Conservation (phyloP, 1,140 invertebrate genomes). For the Goniozus legneri region DNA sequence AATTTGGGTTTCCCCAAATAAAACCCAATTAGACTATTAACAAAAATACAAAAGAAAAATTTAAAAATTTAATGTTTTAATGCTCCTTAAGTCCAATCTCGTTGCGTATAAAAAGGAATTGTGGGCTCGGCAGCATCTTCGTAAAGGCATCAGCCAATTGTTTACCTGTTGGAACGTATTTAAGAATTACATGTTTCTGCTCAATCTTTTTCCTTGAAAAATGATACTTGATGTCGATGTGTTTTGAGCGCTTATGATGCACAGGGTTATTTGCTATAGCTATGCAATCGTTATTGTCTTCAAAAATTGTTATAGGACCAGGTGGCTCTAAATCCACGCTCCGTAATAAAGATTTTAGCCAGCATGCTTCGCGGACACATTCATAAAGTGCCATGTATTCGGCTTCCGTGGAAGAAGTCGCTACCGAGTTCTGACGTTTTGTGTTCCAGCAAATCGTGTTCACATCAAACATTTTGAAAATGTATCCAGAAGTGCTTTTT, state of each 20-base stretch:
- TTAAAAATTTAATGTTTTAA: too few relatives aligned
- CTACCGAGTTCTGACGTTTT: conserved; percentile 48
- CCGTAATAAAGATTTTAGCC: background rate
- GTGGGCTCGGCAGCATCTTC: too few relatives aligned
- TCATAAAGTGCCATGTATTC: conserved; percentile 40
- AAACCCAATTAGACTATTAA: too few relatives aligned
- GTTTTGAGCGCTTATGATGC: background rate
- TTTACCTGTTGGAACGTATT: background rate
- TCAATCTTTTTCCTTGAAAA: background rate
- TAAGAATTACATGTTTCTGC: background rate
- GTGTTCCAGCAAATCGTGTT: conserved; percentile 5
- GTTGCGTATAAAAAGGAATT: too few relatives aligned
- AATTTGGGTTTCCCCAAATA: too few relatives aligned
- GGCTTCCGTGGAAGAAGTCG: conserved; percentile 48
- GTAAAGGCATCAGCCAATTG: background rate
- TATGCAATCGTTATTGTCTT: background rate
- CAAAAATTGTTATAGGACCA: background rate
- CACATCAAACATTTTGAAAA: conserved; percentile 4
- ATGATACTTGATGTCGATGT: conserved; percentile 2
- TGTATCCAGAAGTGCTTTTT: conserved; percentile 1
- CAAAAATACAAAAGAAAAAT: too few relatives aligned
- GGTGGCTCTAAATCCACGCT: conserved; percentile 31
- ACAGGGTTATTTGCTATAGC: background rate
- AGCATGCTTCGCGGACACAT: conserved; percentile 7
- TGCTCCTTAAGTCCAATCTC: too few relatives aligned